Evolutionary conservation across 2,797 vertebrate genomes (phyloP), one percentile per base, ranked within the genome.

Genomic region (Crocidura indochinensis): DNA sequence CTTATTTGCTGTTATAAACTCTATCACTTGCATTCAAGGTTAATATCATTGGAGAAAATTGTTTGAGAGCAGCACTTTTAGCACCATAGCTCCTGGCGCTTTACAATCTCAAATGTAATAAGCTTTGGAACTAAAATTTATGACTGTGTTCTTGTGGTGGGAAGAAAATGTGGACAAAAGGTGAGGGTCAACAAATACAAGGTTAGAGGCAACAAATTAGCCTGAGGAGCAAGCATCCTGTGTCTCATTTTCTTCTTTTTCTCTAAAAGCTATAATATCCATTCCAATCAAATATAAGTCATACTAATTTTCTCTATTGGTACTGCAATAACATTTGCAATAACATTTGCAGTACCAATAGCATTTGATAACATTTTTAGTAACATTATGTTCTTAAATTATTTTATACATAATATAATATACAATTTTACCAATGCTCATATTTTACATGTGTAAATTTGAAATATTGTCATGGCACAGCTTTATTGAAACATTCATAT

Each of bases 121-220:
- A 97, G 49, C 53, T 88, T 1, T 8, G 75, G 53, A 96, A 90
- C 24, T 84, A 83, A 93, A 93, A 94, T 94, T 97, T 97, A 85
- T 69, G 72, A 87, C 2, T 67, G 4, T 2, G 0, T 60, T 53
- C 92, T 90, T 44, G 44, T 84, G 24, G 2, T 94, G 20, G 94
- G 67, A 95, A 44, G 84, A 51, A 90, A 96, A 96, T 1, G 14
- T 92, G 81, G 74, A 71, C 80, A 74, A 86, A 94, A 94, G 73
- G 84, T 85, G 79, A 95, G 81, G 92, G 88, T 94, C 94, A 96
- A 83, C 89, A 94, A 78, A 94, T 75, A 91, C 44, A 93, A 94
- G 64, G 75, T 91, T 91, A 78, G 76, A 90, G n/a, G 49, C 75
- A 94, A 79, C 76, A 78, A 90, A 95, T 94, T 91, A 96, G 84